Evolutionary conservation across 2,888 invertebrate genomes (phyloP).

Genomic region (Lithosia quadra): DNA sequence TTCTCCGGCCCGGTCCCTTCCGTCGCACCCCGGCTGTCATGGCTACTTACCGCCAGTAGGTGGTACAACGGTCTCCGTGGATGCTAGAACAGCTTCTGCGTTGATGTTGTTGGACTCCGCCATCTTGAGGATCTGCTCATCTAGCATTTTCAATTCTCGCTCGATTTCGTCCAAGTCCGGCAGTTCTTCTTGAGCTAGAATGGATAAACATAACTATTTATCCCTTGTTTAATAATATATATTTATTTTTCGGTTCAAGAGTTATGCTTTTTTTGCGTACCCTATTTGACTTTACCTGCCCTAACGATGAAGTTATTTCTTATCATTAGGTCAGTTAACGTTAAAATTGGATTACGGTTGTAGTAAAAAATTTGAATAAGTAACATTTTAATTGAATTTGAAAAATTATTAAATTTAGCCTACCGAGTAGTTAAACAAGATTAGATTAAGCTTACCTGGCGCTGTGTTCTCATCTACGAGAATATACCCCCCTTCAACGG

Average conservation of each 20-base stretch:
- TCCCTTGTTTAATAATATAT: not conserved
- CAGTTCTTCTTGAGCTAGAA: slow-evolving; percentile 69
- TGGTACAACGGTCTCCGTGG: slow-evolving; percentile 62
- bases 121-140: slow-evolving; percentile 79
- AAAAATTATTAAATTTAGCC: not conserved
- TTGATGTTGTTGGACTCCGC: slow-evolving; percentile 78
- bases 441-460: slow-evolving; percentile 55
- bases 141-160: slow-evolving; percentile 78
- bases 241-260: not conserved
- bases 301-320: no score
- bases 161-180: slow-evolving; percentile 82
- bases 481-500: slow-evolving; percentile 80
- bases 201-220: no score
- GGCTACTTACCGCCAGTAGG: slow-evolving; percentile 49
- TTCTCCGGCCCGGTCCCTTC: no score
- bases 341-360: no score
- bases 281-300: no score
- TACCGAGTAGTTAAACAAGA: not conserved
- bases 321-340: no score
- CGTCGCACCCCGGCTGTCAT: no score
- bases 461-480: slow-evolving; percentile 66
- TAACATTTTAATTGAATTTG: no score
- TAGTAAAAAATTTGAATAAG: no score
- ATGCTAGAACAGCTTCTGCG: slow-evolving; percentile 70
- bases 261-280: no score